Evolutionary conservation across 2,113 vertebrate genomes (phyloP).

Genomic region (Cryptotis parvus): DNA sequence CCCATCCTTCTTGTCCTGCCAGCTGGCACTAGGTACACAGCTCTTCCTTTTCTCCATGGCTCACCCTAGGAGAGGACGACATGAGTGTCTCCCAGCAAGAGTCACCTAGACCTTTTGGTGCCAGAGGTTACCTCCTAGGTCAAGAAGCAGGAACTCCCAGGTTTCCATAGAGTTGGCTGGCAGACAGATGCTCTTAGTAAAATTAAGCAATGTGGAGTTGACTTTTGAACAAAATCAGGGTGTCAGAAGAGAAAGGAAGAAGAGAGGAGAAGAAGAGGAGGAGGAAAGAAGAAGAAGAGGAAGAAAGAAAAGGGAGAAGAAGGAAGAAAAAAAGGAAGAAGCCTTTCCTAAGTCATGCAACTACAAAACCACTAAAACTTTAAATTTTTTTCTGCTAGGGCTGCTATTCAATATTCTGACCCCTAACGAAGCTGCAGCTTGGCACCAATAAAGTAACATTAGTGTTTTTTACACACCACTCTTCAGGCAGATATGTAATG

Average conservation of each 20-base stretch:
- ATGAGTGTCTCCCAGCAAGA: neutral
- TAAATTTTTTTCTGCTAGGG: neutral
- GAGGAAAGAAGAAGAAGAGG: too few species aligned
- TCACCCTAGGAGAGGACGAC: constrained; percentile 1
- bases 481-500: neutral
- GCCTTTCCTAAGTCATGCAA: neutral
- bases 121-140: too few species aligned
- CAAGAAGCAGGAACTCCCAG: neutral
- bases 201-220: neutral
- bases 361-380: constrained; percentile 50
- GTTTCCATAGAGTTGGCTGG: neutral
- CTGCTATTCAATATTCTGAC: constrained; percentile 27
- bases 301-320: too few species aligned
- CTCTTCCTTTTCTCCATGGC: neutral
- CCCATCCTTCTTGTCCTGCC: constrained; percentile 22
- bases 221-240: neutral
- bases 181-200: neutral
- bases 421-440: neutral
- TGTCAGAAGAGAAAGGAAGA: too few species aligned
- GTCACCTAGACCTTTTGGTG: constrained; percentile 22
- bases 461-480: too few species aligned
- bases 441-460: neutral
- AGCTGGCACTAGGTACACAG: neutral
- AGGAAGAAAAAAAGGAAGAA: neutral
- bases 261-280: too few species aligned